These are phyloP conservation scores for Rhorus exstirpatorius DNA, from an alignment of 2,888 invertebrate genomes.

Conservation along the genomic window DNA sequence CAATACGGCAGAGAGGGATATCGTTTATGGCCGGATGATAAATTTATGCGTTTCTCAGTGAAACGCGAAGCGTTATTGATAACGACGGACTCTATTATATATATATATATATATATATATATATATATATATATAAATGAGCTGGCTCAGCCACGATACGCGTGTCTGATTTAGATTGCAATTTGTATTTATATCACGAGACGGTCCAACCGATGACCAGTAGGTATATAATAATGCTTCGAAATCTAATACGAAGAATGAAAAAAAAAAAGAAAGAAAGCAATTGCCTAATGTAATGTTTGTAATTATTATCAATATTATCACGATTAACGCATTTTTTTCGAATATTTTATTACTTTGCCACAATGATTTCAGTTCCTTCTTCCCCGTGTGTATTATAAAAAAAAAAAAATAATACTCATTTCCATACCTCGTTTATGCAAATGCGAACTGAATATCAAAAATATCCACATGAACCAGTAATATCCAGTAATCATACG, in stretches of 20 bases:
- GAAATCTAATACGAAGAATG: slow-evolving; percentile 68
- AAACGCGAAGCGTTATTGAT: slow-evolving; percentile 57
- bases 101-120: too few species aligned
- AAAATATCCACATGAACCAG: too few species aligned
- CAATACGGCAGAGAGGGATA: slow-evolving; percentile 53
- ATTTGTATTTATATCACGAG: slow-evolving; percentile 72
- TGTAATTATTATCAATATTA: slow-evolving; percentile 74
- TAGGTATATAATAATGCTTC: slow-evolving; percentile 70
- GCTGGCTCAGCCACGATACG: slow-evolving; percentile 61
- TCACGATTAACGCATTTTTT: slow-evolving; percentile 71
- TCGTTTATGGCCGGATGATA: slow-evolving; percentile 58
- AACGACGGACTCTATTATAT: slow-evolving; percentile 67
- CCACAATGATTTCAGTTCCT: background rate
- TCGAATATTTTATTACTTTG: slow-evolving; percentile 41
- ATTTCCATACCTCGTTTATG: too few species aligned
- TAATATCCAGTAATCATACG: too few species aligned
- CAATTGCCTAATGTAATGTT: slow-evolving; percentile 72
- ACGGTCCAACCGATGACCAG: slow-evolving; percentile 62
- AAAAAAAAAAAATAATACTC: too few species aligned
- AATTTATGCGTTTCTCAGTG: slow-evolving; percentile 58
- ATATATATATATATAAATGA: too few species aligned
- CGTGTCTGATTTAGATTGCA: slow-evolving; percentile 71
- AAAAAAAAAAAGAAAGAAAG: slow-evolving; percentile 28
- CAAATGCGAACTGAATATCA: too few species aligned
- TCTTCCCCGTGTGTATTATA: slow-evolving; percentile 4